A percentile compares a stretch with the other conserved stretches of the same genome.
phyloP scores from a whole-genome alignment of 2,113 vertebrate species.

The Pteronura brasiliensis region DNA sequence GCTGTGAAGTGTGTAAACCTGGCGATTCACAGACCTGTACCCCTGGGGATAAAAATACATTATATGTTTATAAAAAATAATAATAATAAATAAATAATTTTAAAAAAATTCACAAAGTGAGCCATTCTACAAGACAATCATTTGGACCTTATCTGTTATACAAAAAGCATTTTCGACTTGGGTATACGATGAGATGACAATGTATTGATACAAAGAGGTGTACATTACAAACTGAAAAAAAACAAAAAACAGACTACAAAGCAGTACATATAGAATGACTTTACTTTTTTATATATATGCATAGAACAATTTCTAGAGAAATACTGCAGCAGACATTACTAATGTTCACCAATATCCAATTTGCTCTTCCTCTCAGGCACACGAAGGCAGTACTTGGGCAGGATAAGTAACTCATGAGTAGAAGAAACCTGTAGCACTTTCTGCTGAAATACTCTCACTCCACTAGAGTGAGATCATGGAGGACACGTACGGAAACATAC shows the following conservation, averaged over 20 bases:
- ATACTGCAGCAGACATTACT: not conserved
- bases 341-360: not conserved
- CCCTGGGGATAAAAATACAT: too few species aligned
- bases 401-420: not conserved
- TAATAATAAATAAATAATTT: too few species aligned
- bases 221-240: not conserved
- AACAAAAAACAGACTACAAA: not conserved
- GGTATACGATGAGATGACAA: too few species aligned
- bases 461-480: not conserved
- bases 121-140: not conserved
- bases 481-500: not conserved
- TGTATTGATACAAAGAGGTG: not conserved
- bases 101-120: not conserved
- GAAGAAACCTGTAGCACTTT: not conserved
- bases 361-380: not conserved
- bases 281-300: not conserved
- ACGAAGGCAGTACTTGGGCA: not conserved
- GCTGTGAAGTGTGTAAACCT: too few species aligned
- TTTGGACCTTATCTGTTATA: not conserved
- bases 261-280: not conserved
- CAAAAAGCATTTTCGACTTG: not conserved
- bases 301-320: not conserved
- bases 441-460: not conserved
- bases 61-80: too few species aligned
- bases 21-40: too few species aligned